Evolutionary conservation across 2,888 invertebrate species (phyloP).

Genomic region (Pachycephus smyrnensis): DNA sequence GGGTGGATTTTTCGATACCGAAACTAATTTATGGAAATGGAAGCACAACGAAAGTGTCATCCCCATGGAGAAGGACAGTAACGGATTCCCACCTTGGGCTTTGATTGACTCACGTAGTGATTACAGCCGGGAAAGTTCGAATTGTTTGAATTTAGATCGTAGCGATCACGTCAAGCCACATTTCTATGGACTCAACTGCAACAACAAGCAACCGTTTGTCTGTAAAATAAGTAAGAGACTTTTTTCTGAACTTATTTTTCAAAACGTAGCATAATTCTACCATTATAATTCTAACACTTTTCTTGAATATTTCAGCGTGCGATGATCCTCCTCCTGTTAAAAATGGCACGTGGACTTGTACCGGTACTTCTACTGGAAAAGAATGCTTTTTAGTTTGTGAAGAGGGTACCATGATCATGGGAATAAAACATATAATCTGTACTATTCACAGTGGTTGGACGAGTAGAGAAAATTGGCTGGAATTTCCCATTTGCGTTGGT

Average conservation of each 20-base stretch:
- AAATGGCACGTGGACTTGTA: slow-evolving; percentile 45
- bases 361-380: slow-evolving; percentile 25
- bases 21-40: slow-evolving; percentile 40
- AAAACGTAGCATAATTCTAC: neutral
- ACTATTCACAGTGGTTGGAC: slow-evolving; percentile 32
- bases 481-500: slow-evolving; percentile 48
- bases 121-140: slow-evolving; percentile 66
- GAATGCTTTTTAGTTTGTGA: slow-evolving; percentile 37
- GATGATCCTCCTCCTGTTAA: slow-evolving; percentile 38
- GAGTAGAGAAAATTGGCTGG: slow-evolving; percentile 37
- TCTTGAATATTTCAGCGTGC: slow-evolving; percentile 27
- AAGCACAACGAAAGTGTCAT: slow-evolving; percentile 35
- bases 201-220: slow-evolving; percentile 69
- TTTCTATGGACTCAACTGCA: slow-evolving; percentile 70
- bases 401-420: slow-evolving; percentile 36
- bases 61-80: slow-evolving; percentile 22
- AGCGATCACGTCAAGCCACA: slow-evolving; percentile 69
- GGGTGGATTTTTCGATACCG: slow-evolving; percentile 34
- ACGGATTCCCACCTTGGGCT: slow-evolving; percentile 68
- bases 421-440: slow-evolving; percentile 39
- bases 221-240: slow-evolving; percentile 55
- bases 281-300: too few relatives aligned
- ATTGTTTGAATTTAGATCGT: slow-evolving; percentile 69
- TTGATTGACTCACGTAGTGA: slow-evolving; percentile 57
- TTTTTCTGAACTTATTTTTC: too few relatives aligned